These are phyloP conservation scores for Lathamus discolor DNA, from an alignment of 2,113 vertebrate species.

Conservation along the genomic window DNA sequence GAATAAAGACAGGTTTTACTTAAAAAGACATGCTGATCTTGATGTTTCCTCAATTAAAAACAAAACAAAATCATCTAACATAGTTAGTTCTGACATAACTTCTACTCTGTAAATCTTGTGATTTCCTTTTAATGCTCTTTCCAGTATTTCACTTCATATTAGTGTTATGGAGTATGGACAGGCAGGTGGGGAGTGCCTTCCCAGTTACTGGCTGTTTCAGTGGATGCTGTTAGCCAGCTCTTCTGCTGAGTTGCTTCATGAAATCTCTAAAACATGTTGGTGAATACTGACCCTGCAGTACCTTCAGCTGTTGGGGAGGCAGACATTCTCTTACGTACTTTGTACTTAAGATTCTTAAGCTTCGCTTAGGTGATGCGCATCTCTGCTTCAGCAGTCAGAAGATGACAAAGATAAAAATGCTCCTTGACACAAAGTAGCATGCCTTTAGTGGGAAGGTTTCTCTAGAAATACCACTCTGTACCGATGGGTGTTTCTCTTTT, in stretches of 20 bases:
- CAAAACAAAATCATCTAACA: not conserved
- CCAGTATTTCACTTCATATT: not conserved
- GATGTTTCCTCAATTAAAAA: not conserved
- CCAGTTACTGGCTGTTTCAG: not conserved
- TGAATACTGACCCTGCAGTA: rapidly evolving
- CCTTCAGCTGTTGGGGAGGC: not conserved
- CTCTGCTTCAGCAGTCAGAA: not conserved
- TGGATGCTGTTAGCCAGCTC: not conserved
- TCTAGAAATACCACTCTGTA: not conserved
- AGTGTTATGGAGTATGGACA: not conserved
- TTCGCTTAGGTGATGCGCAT: not conserved
- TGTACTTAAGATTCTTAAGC: not conserved
- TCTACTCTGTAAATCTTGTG: not conserved
- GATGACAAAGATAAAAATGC: not conserved
- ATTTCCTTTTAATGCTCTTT: not conserved
- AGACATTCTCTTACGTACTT: not conserved
- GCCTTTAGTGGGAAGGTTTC: slow-evolving; percentile 19
- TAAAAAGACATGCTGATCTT: not conserved
- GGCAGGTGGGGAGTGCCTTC: not conserved
- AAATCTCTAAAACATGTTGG: not conserved
- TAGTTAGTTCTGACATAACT: not conserved
- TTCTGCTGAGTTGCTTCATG: not conserved
- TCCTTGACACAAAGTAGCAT: not conserved
- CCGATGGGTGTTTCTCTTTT: not conserved
- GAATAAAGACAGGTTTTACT: not conserved